phyloP scores from a whole-genome alignment of 2,797 vertebrate genomes.

The Acanthis flammea region DNA sequence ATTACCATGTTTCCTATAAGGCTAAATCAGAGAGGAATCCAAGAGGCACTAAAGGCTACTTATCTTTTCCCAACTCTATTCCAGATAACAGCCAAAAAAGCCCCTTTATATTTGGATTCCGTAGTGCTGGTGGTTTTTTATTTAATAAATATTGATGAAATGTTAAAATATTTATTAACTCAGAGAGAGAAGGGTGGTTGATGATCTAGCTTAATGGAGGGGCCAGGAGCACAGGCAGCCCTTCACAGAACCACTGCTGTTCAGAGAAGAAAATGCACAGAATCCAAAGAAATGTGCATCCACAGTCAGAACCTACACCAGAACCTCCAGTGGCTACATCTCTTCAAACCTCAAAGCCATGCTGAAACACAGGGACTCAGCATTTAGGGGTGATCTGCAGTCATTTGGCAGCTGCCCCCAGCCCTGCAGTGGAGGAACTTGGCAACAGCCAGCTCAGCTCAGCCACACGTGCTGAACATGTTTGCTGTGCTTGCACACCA shows the following conservation, averaged over 20 bases:
- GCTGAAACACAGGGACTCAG: rapidly evolving
- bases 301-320: background rate
- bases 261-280: rapidly evolving
- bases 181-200: background rate
- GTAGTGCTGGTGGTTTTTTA: rapidly evolving
- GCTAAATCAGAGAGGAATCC: background rate
- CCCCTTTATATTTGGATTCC: background rate
- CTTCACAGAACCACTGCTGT: background rate
- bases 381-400: background rate
- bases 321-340: rapidly evolving
- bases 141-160: background rate
- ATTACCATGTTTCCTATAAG: background rate
- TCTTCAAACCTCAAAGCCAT: background rate
- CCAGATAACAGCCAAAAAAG: background rate
- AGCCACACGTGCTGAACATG: background rate
- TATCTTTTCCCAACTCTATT: background rate
- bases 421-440: background rate
- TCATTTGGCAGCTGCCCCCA: background rate
- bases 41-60: background rate
- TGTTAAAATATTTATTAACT: background rate
- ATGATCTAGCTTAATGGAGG: background rate
- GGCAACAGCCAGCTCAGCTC: background rate
- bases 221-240: background rate
- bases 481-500: background rate
- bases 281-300: rapidly evolving